Percentiles rank a stretch among this genome's conserved stretches.
These are phyloP conservation scores for Oryzias dopingdopingensis DNA, from an alignment of 2,797 vertebrate species.

Conservation along the genomic window DNA sequence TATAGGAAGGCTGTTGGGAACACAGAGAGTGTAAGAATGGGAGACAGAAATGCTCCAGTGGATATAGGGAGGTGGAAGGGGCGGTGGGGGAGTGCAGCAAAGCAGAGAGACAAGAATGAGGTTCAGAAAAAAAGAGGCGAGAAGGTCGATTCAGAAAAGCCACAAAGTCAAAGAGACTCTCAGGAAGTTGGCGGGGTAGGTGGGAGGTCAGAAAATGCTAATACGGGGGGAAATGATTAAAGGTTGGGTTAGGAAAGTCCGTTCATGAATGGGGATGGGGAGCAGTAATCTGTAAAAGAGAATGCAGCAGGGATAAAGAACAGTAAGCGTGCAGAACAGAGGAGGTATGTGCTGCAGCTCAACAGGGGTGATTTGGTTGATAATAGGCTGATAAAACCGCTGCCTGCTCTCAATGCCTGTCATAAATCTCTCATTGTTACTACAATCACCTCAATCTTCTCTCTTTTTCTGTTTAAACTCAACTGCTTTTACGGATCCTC, in stretches of 20 bases:
- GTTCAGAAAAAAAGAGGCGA: slow-evolving; percentile 14
- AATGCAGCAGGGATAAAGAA: slow-evolving; percentile 23
- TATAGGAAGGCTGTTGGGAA: slow-evolving; percentile 31
- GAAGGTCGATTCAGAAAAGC: slow-evolving; percentile 31
- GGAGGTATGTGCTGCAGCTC: slow-evolving; percentile 54
- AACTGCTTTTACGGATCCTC: slow-evolving; percentile 37
- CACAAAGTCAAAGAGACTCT: slow-evolving; percentile 40
- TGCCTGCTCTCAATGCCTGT: slow-evolving; percentile 58
- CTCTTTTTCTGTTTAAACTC: slow-evolving; percentile 17
- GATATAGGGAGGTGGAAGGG: slow-evolving; percentile 6
- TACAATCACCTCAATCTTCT: slow-evolving; percentile 39
- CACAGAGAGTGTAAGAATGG: slow-evolving; percentile 45
- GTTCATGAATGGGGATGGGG: slow-evolving; percentile 22
- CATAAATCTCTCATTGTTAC: slow-evolving; percentile 77
- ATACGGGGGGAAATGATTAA: slow-evolving; percentile 23
- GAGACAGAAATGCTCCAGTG: slow-evolving; percentile 44
- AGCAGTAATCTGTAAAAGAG: slow-evolving; percentile 47
- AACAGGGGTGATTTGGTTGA: slow-evolving; percentile 67
- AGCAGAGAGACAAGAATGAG: slow-evolving; percentile 33
- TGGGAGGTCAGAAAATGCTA: slow-evolving; percentile 39
- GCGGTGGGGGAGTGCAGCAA: slow-evolving; percentile 29
- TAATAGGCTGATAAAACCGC: slow-evolving; percentile 69
- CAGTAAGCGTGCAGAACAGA: slow-evolving; percentile 32
- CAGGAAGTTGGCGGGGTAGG: slow-evolving; percentile 11
- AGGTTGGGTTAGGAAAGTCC: slow-evolving; percentile 17